These are phyloP conservation scores for Vireo altiloquus DNA, from an alignment of 2,113 vertebrate species.

Conservation along the genomic window DNA sequence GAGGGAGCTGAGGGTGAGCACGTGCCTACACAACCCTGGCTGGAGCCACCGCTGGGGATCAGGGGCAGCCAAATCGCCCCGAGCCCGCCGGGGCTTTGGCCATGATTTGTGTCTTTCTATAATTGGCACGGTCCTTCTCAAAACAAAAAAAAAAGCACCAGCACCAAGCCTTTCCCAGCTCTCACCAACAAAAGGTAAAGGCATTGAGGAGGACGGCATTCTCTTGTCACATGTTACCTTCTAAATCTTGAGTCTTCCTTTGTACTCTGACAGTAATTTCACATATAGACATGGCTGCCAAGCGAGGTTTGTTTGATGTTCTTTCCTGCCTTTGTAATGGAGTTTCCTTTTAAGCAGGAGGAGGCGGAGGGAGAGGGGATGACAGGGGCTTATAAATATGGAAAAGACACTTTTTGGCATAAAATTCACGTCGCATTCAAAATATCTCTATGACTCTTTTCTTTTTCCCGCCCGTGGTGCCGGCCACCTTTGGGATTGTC, in stretches of 20 bases:
- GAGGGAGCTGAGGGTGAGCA: background rate
- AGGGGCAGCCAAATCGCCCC: background rate
- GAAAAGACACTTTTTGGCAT: slow-evolving; percentile 66
- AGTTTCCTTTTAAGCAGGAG: slow-evolving; percentile 70
- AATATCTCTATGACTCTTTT: background rate
- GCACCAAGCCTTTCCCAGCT: background rate
- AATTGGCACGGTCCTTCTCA: background rate
- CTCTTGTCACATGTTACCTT: slow-evolving; percentile 42
- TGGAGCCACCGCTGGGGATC: background rate
- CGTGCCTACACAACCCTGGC: background rate
- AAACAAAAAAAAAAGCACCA: background rate
- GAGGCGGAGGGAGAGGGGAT: slow-evolving; percentile 52
- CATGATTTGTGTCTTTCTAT: background rate
- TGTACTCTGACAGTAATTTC: slow-evolving; percentile 76
- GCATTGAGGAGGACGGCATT: slow-evolving; percentile 18
- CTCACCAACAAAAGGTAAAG: slow-evolving; percentile 59
- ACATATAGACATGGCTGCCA: slow-evolving; percentile 67
- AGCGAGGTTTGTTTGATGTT: slow-evolving; percentile 74
- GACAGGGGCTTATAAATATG: slow-evolving; percentile 66
- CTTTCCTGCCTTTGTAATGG: slow-evolving; percentile 82
- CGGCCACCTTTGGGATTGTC: slow-evolving; percentile 7
- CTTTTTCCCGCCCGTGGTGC: background rate
- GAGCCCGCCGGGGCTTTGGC: accelerated
- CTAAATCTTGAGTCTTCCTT: slow-evolving; percentile 70
- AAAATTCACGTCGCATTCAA: background rate